phyloP scores from a whole-genome alignment of 2,888 invertebrate species.

The Scrobipalpa atriplicella region DNA sequence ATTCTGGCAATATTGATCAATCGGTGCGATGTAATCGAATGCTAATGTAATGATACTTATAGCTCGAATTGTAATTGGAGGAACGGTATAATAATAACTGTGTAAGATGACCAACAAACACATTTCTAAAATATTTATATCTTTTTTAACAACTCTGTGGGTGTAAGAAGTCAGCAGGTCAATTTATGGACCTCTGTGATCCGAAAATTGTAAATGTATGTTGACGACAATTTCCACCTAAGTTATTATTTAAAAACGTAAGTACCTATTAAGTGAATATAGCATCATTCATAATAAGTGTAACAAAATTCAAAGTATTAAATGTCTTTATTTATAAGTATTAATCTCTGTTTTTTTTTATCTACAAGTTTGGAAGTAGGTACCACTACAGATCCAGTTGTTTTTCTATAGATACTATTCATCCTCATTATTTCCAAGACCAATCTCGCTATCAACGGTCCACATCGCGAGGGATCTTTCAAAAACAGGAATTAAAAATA shows the following conservation, averaged over 20 bases:
- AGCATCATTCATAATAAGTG: too few relatives aligned
- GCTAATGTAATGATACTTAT: slow-evolving; percentile 58
- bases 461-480: slow-evolving; percentile 41
- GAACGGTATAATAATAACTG: slow-evolving; percentile 36
- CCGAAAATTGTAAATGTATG: not conserved
- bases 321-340: too few relatives aligned
- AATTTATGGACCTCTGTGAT: not conserved
- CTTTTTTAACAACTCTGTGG: slow-evolving; percentile 6
- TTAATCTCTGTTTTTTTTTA: too few relatives aligned
- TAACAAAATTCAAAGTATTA: too few relatives aligned
- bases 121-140: slow-evolving; percentile 15
- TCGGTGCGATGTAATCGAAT: slow-evolving; percentile 63
- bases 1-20: slow-evolving; percentile 40
- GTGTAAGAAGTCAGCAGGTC: not conserved
- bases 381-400: too few relatives aligned
- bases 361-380: too few relatives aligned
- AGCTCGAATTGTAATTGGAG: slow-evolving; percentile 50
- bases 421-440: slow-evolving; percentile 27
- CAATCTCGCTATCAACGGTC: slow-evolving; percentile 34
- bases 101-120: not conserved
- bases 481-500: slow-evolving; percentile 56
- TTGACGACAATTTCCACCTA: not conserved
- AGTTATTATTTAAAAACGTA: not conserved
- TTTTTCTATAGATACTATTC: not conserved
- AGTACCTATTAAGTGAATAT: not conserved